Evolutionary conservation across 2,797 vertebrate genomes (phyloP), one percentile per base, ranked within the genome.

Genomic region (Nyctalus aviator): DNA sequence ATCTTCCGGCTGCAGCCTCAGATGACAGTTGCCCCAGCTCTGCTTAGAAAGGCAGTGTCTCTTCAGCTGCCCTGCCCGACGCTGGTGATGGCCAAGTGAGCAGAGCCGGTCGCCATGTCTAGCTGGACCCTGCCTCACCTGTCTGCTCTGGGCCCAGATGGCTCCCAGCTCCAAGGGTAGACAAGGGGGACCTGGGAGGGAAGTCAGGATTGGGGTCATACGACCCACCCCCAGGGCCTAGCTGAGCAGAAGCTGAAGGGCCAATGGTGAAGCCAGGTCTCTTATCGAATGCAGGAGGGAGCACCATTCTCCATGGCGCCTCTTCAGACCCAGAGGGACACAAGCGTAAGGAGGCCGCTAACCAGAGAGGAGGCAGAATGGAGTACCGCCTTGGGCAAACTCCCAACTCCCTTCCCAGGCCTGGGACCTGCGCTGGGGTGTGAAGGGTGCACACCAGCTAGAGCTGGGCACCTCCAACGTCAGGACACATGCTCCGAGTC

Each of bases 381-480:
- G 32, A 20, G 25, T 23, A 15, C 8, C 12, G 59, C 18, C 11
- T 21, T 35, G 6, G 25, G n/a, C 15, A 44, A 6, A 1, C 5
- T 12, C 27, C 21, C 6, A 1, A 3, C 17, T 59, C 48, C 9
- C 32, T 46, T 76, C 14, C 64, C 27, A 46, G 69, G 14, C 25
- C 64, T 21, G 46, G 35, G 27, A 15, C 6, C 37, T 35, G 79
- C 6, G 10, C 17, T 0, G 0, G 1, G 8, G 11, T 0, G 0
- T 23, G 30, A n/a, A 41, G 18, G 25, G 21, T 0, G 4, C 3
- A 8, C 2, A 9, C 25, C 18, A 11, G 32, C 73, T 13, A 5
- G 18, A 64, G 25, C 8, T 18, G 1, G 0, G 0, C 12, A 11
- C 12, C 17, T 35, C 76, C 1, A 23, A 32, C 0, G 0, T 30